phyloP scores from a whole-genome alignment of 1,140 invertebrate species.

The Drosophila funebris region DNA sequence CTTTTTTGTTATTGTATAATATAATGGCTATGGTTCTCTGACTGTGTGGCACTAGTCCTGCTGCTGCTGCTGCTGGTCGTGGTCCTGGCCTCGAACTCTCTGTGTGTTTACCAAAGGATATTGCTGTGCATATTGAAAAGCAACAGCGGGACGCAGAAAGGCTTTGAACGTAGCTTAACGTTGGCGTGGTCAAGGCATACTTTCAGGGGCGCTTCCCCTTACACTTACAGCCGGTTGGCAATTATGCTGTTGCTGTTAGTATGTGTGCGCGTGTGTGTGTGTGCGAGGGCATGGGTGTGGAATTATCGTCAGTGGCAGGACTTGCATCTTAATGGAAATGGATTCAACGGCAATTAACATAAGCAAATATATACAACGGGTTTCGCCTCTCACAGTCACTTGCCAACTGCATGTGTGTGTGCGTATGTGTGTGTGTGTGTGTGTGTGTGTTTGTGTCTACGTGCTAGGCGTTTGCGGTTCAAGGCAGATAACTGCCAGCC shows the following conservation, averaged over 20 bases:
- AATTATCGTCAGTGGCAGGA: slow-evolving; percentile 78
- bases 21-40: slow-evolving; percentile 62
- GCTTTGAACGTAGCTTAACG: slow-evolving; percentile 61
- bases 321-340: slow-evolving; percentile 83
- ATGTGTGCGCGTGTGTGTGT: slow-evolving; percentile 20
- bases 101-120: slow-evolving; percentile 80
- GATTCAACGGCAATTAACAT: slow-evolving; percentile 84
- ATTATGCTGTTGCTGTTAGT: slow-evolving; percentile 55
- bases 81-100: background rate
- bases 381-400: slow-evolving; percentile 40
- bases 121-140: slow-evolving; percentile 82
- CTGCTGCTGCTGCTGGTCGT: background rate
- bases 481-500: slow-evolving; percentile 54
- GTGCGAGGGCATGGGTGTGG: slow-evolving; percentile 56
- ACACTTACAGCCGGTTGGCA: slow-evolving; percentile 53
- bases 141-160: slow-evolving; percentile 47
- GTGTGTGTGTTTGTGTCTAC: slow-evolving; percentile 41
- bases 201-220: slow-evolving; percentile 40
- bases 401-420: slow-evolving; percentile 5
- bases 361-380: slow-evolving; percentile 81
- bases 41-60: background rate
- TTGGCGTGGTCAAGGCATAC: slow-evolving; percentile 76
- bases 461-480: slow-evolving; percentile 74
- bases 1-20: slow-evolving; percentile 78
- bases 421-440: slow-evolving; percentile 29